phyloP scores from a whole-genome alignment of 2,113 vertebrate species.

The Carassius gibelio region DNA sequence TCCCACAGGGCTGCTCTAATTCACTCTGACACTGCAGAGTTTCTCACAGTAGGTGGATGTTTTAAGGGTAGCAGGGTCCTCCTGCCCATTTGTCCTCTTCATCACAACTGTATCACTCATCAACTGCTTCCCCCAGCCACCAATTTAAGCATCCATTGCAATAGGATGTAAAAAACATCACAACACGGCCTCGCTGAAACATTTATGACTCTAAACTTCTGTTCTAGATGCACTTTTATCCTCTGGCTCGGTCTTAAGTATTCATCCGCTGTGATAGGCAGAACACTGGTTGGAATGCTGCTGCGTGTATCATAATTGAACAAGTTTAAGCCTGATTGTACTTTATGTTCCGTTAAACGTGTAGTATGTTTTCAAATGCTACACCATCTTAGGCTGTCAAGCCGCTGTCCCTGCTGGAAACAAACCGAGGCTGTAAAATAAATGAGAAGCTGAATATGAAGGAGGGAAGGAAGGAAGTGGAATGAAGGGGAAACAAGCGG shows the following conservation, averaged over 20 bases:
- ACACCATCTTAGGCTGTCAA: constrained; percentile 23
- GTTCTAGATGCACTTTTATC: constrained; percentile 5
- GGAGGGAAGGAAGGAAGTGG: constrained; percentile 2
- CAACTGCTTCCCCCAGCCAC: not conserved
- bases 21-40: constrained; percentile 25
- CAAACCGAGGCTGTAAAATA: not conserved
- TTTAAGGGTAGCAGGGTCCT: not conserved
- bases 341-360: constrained; percentile 50
- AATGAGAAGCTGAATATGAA: constrained; percentile 9
- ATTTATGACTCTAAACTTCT: constrained; percentile 25
- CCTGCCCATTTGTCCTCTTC: not conserved
- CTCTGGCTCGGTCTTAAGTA: constrained; percentile 1
- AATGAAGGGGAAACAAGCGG: not conserved
- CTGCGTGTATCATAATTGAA: constrained; percentile 48
- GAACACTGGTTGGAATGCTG: constrained; percentile 25
- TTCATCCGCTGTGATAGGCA: constrained; percentile 12
- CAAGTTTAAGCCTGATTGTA: constrained; percentile 53
- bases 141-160: constrained; percentile 1
- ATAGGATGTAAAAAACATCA: not conserved
- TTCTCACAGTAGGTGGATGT: constrained; percentile 23
- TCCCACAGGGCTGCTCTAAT: constrained; percentile 2
- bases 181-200: constrained; percentile 12
- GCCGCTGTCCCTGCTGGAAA: constrained; percentile 1
- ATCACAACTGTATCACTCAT: not conserved
- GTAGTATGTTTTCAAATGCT: constrained; percentile 29